Evolutionary conservation across 2,888 invertebrate species (phyloP).

Genomic region (Rhorus exstirpatorius): DNA sequence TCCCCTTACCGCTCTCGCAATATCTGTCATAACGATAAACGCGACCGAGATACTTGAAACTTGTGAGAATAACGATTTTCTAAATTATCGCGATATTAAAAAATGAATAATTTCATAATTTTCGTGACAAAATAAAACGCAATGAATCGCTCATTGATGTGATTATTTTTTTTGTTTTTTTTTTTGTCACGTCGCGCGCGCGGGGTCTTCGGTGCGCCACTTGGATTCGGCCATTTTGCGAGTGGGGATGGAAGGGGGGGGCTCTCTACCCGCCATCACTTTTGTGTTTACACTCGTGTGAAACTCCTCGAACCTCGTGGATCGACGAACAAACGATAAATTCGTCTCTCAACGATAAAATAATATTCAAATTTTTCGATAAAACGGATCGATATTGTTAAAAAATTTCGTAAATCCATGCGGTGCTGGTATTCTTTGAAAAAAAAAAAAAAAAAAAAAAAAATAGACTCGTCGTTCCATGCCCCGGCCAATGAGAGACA

Average conservation of each 20-base stretch:
- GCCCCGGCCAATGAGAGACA: slow-evolving; percentile 85
- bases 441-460: slow-evolving; percentile 77
- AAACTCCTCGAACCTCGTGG: slow-evolving; percentile 47
- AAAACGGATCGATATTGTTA: background rate
- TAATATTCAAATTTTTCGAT: slow-evolving; percentile 2
- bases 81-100: slow-evolving; percentile 14
- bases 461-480: slow-evolving; percentile 73
- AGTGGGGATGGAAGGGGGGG: slow-evolving; percentile 73
- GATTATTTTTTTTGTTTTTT: background rate
- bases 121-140: slow-evolving; percentile 66
- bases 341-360: background rate
- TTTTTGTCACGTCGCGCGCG: slow-evolving; percentile 10
- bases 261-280: slow-evolving; percentile 42
- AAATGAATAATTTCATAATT: background rate
- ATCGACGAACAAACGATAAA: background rate
- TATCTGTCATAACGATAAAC: slow-evolving; percentile 24
- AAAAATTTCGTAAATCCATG: background rate
- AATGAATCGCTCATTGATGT: slow-evolving; percentile 1
- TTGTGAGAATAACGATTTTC: slow-evolving; percentile 38
- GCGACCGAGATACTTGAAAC: slow-evolving; percentile 21
- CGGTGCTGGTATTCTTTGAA: background rate
- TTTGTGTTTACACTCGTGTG: slow-evolving; percentile 69
- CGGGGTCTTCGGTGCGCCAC: slow-evolving; percentile 20
- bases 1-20: too few relatives aligned
- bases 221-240: slow-evolving; percentile 80